Conservation (phyloP, 2,797 vertebrate genomes). For the Acrossocheilus fasciatus region DNA sequence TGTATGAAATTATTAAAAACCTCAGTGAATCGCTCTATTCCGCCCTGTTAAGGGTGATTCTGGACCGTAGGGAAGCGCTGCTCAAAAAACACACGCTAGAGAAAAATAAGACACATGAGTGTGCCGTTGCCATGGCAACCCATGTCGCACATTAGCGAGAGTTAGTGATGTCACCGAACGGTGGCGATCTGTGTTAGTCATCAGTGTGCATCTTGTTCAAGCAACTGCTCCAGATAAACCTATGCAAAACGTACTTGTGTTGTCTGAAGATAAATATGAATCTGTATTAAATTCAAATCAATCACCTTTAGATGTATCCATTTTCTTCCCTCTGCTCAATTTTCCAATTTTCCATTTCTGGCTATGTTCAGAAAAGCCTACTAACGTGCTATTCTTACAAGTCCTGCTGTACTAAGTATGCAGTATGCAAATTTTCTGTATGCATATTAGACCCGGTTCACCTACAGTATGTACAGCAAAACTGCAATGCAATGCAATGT, state of each 20-base stretch:
- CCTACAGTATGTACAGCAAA: background rate
- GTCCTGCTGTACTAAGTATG: background rate
- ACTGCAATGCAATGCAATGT: background rate
- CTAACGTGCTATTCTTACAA: background rate
- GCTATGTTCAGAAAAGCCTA: background rate
- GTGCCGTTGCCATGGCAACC: slow-evolving; percentile 59
- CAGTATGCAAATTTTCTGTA: background rate
- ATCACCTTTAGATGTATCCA: background rate
- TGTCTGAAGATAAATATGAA: background rate
- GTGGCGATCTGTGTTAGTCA: slow-evolving; percentile 19
- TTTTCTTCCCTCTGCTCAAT: too few relatives aligned
- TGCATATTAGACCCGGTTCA: background rate
- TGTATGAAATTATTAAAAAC: slow-evolving; percentile 75
- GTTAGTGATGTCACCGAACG: slow-evolving; percentile 44
- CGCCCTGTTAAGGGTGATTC: slow-evolving; percentile 51
- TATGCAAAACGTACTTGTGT: background rate
- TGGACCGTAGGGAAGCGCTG: slow-evolving; percentile 13
- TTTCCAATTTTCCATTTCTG: background rate
- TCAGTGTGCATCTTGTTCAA: slow-evolving; percentile 23
- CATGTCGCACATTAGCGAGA: slow-evolving; percentile 42
- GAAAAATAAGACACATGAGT: slow-evolving; percentile 23
- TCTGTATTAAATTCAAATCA: background rate
- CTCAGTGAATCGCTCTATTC: slow-evolving; percentile 59
- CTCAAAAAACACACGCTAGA: background rate
- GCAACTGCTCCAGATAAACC: background rate